phyloP scores from a whole-genome alignment of 2,113 vertebrate species.

The Podiceps cristatus region DNA sequence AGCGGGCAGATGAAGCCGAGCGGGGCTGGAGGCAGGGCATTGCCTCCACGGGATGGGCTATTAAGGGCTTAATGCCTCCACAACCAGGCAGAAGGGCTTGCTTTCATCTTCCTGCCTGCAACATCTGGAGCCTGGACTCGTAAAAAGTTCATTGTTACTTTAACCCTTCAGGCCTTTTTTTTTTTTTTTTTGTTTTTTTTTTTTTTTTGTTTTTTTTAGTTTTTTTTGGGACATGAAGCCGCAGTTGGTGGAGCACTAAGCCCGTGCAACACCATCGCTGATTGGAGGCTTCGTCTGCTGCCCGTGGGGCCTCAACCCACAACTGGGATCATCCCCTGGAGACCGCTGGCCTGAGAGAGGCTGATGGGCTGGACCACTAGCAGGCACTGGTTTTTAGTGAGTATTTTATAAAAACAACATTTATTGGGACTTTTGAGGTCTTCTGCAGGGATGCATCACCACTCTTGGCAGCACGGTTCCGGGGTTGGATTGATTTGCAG shows the following conservation, averaged over 20 bases:
- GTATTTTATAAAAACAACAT: neutral
- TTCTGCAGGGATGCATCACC: neutral
- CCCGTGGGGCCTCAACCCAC: neutral
- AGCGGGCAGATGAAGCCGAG: neutral
- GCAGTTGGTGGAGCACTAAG: neutral
- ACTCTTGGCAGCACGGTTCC: accelerated
- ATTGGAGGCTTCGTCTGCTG: neutral
- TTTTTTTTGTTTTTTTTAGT: neutral
- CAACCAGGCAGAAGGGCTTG: neutral
- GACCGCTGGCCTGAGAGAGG: neutral
- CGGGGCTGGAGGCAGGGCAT: neutral
- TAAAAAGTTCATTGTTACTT: slow-evolving; percentile 21
- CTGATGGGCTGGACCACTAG: neutral
- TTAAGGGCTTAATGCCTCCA: neutral
- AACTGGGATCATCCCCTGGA: neutral
- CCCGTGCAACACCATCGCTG: accelerated
- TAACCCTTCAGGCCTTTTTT: slow-evolving; percentile 1
- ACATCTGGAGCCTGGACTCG: slow-evolving; percentile 41
- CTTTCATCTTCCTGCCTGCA: slow-evolving; percentile 51
- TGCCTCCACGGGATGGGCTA: neutral
- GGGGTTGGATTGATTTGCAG: neutral
- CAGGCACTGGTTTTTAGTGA: neutral
- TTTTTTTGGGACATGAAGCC: neutral
- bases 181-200: neutral
- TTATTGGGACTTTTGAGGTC: neutral